phyloP scores from a whole-genome alignment of 2,888 invertebrate genomes.

The Plebejus argus region DNA sequence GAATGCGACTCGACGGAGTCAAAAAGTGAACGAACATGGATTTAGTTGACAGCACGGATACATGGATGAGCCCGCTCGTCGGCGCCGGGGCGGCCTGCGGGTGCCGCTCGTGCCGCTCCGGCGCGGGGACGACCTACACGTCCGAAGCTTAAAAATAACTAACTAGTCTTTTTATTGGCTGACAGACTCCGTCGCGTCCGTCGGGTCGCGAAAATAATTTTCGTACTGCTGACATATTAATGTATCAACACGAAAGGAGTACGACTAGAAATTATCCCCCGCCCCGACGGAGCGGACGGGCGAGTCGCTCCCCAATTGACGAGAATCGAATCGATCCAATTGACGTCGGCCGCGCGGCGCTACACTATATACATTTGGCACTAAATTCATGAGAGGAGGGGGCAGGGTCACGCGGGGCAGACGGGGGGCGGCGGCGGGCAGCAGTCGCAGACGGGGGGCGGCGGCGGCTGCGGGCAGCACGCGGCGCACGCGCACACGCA shows the following conservation, averaged over 20 bases:
- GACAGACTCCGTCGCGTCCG: conserved; percentile 60
- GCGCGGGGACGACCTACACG: conserved; percentile 63
- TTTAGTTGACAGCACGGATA: conserved; percentile 17
- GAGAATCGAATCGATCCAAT: conserved; percentile 61
- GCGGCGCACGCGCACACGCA: conserved; percentile 82
- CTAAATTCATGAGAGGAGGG: conserved; percentile 59
- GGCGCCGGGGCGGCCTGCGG: conserved; percentile 40
- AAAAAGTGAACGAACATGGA: conserved; percentile 14
- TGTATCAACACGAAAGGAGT: conserved; percentile 75
- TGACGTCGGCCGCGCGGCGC: conserved; percentile 45
- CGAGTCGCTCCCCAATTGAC: conserved; percentile 54
- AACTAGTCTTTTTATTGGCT: conserved; percentile 75
- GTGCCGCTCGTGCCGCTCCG: conserved; percentile 58
- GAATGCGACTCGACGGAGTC: conserved; percentile 28
- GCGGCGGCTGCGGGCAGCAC: conserved; percentile 72
- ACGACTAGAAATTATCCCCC: conserved; percentile 72
- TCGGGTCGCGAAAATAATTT: conserved; percentile 66
- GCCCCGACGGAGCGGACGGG: conserved; percentile 37
- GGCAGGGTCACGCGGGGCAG: conserved; percentile 68
- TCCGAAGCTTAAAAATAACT: conserved; percentile 74
- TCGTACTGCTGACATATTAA: conserved; percentile 78
- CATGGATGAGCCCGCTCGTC: conserved; percentile 29
- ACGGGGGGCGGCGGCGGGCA: conserved; percentile 54
- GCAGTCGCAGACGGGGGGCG: conserved; percentile 71
- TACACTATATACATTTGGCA: conserved; percentile 78